Base-by-base conservation (phyloP, 2,797 vertebrate genomes). In the Syngnathus acus region DNA sequence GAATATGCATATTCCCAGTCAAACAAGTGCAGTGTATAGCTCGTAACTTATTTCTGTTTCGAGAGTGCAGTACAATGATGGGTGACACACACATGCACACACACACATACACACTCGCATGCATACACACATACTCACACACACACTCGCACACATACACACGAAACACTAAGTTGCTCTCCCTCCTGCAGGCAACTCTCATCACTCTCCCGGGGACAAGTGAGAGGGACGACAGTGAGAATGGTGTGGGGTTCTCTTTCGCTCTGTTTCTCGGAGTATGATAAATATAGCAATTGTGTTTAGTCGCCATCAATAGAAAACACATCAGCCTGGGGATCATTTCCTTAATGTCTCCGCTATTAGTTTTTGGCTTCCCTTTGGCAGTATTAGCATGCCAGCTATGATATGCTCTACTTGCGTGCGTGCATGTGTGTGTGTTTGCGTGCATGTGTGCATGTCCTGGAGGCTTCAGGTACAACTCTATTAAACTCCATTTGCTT, bases 251-350 rank as follows among this genome's bases (percentile, higher is more conserved):
- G 57, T 62, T 73, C 72, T 78, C 70, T 64, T 26, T 71, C 21
- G 66, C 69, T 75, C 71, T 75, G 75, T 80, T 81, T 87, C 67
- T 72, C 73, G 83, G 87, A 87, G 84, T 84, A 86, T 89, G 89
- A 90, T 88, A 89, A 89, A 90, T 90, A 89, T 87, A 82, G 86
- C 89, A 89, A 89, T 90, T 89, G 82, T 84, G 78, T 89, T 88
- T 83, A 82, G 85, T 86, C 73, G 78, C 84, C 84, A 81, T 89
- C 84, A 88, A 84, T 88, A 87, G 87, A 85, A 87, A 90, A 86
- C 87, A 88, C 83, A 86, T 89, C 88, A 87, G 89, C 88, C 88
- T 23, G 70, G 68, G 87, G 87, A 89, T 88, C 85, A 86, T 88
- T 89, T 88, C 71, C 83, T 84, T 89, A 90, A 90, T 90, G 87